Evolutionary conservation across 2,113 vertebrate species (phyloP).

Genomic region (Pseudopipra pipra): DNA sequence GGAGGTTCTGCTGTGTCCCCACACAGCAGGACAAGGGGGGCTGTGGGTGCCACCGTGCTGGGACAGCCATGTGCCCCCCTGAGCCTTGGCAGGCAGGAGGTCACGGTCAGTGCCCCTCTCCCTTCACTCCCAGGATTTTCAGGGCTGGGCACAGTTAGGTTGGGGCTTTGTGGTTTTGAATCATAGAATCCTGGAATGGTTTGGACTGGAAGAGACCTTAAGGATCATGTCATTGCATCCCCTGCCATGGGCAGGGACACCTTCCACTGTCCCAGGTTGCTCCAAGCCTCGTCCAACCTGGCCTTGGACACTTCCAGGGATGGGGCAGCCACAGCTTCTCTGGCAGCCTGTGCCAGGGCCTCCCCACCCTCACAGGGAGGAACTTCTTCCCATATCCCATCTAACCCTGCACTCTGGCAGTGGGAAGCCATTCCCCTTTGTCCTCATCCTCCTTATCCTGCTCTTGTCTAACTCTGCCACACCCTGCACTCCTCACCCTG

Average conservation of each 20-base stretch:
- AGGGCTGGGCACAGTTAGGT: rapidly evolving
- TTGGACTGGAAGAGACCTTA: not conserved
- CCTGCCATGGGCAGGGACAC: not conserved
- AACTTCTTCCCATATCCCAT: not conserved
- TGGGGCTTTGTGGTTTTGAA: not conserved
- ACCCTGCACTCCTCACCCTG: not conserved
- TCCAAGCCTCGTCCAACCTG: rapidly evolving
- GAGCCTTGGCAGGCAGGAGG: not conserved
- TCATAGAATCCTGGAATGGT: not conserved
- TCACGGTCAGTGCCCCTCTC: not conserved
- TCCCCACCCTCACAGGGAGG: rapidly evolving
- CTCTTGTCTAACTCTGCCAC: not conserved
- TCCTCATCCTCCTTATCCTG: not conserved
- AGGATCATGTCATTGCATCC: not conserved
- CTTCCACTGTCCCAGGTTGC: rapidly evolving
- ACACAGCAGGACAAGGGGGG: not conserved
- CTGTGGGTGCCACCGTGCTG: not conserved
- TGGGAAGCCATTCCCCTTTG: not conserved
- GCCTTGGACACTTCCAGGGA: no score
- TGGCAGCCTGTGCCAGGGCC: not conserved
- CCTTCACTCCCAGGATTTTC: rapidly evolving
- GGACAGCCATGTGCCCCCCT: rapidly evolving
- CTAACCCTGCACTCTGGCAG: rapidly evolving
- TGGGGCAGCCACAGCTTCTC: not conserved
- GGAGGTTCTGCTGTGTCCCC: rapidly evolving